phyloP scores from a whole-genome alignment of 2,797 vertebrate genomes.

The Myotis findleyi region DNA sequence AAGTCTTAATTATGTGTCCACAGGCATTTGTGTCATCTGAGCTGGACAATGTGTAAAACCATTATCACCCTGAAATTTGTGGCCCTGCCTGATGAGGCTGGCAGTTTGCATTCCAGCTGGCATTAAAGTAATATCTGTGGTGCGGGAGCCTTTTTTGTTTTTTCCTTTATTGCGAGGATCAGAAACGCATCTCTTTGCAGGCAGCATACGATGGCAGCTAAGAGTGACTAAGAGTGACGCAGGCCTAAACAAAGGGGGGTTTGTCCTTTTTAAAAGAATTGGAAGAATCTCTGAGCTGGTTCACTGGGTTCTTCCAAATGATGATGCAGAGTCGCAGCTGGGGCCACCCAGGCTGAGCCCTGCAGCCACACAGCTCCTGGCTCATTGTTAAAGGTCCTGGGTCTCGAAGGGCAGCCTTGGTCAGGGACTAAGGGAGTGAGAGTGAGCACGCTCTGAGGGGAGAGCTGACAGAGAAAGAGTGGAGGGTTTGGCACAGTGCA shows the following conservation, averaged over 20 bases:
- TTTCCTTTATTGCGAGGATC: neutral
- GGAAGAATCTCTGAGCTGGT: conserved; percentile 68
- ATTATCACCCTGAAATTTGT: neutral
- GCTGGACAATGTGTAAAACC: neutral
- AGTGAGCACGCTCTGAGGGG: neutral
- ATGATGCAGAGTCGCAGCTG: neutral
- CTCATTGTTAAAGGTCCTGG: neutral
- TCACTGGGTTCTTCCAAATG: neutral
- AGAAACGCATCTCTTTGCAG: conserved; percentile 59
- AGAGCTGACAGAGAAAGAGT: neutral
- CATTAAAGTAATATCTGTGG: neutral
- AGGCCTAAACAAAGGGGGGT: conserved; percentile 65
- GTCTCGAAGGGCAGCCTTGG: neutral
- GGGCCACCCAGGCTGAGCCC: neutral
- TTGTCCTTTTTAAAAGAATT: conserved; percentile 68
- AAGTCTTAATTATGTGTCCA: neutral
- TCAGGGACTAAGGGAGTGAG: neutral
- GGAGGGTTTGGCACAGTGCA: neutral
- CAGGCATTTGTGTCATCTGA: neutral
- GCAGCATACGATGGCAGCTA: neutral
- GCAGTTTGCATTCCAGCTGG: neutral
- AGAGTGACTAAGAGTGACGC: conserved; percentile 59
- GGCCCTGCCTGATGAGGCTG: neutral
- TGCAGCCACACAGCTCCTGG: neutral
- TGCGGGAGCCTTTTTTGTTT: neutral